Base-by-base conservation (phyloP, 2,888 invertebrate genomes). In the Mycalesis mineus region DNA sequence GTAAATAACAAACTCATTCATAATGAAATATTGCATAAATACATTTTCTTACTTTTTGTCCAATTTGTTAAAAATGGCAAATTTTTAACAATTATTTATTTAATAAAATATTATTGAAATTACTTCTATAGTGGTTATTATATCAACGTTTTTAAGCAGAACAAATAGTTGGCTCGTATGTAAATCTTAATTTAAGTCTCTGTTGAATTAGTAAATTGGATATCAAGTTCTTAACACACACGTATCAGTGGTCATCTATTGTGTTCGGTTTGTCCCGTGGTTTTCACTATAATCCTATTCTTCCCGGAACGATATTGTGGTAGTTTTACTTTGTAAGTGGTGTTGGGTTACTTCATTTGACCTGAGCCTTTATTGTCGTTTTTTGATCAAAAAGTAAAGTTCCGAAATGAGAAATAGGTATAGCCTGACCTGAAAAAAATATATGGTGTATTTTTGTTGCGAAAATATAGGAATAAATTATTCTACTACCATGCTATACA, bases 121-220 rank as follows among this genome's bases (percentile, higher is more conserved):
- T n/a, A 13, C 13, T 2, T 13, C 40, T 14, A 14, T 39, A 5
- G 14, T 14, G 1, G 13, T 14, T 14, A n/a, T 13, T 14, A 39
- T 42, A 42, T 22, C 42, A 22, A n/a, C 22, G 42, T 9, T 11
- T 42, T 22, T n/a, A 4, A 3, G 29, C 29, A 29, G 13, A 28
- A 44, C 45, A 45, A 45, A 45, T 45, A 45, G 45, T 45, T 31
- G 29, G 44, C 8, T 47, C 14, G 14, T 45, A 31, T 0, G 29
- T 14, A 31, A 31, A 45, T 31, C 4, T 47, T 47, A 47, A 47
- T 33, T n/a, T 47, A 45, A 45, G 33, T 47, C 47, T 33, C 11
- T 15, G 33, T 47, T 47, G 47, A 47, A 47, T 15, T 47, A 45
- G 45, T 45, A 31, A 45, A 45, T 45, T 45, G 45, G 14, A 31